Evolutionary conservation across 2,888 invertebrate genomes (phyloP), one percentile per base, ranked within the genome.

Genomic region (Drosophila borborema): DNA sequence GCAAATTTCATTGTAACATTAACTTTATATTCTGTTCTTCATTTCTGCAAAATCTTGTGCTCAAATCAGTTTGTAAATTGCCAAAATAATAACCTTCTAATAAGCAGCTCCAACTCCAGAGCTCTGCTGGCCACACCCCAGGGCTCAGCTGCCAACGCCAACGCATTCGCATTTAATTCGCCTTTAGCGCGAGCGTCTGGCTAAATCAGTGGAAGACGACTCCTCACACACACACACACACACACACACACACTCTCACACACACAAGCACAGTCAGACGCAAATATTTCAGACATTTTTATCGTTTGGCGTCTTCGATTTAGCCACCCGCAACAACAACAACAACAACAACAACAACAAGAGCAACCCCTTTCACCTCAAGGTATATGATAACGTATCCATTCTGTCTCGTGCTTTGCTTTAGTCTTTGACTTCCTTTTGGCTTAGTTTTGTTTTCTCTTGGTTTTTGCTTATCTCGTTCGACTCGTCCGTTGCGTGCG

Each of bases 251-350:
- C 43, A 43, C 43, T 9, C 18, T 6, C 28, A 28, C 6, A 6
- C 6, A 28, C 28, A 28, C 28, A 28, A 20, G 23, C n/a, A 31
- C n/a, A 49, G 10, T 3, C 66, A 84, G 36, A 67, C 62, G 72
- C 59, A 59, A 83, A 82, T 92, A 91, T 90, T 89, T 91, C 88
- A 92, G 92, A 92, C 92, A 92, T 92, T 92, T 92, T 92, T 92
- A 92, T 92, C 89, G 91, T 87, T 91, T 72, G 83, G 74, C 87
- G 89, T 91, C 90, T 91, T 92, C 88, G 92, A 91, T 91, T 91
- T 90, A 80, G 82, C 80, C 77, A 74, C 67, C 74, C 54, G 28
- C 5, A 23, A 23, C 54, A 54, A n/a, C 23, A 38, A 4, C 45
- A 45, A 45, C 5, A 23, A 23, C 54, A 54, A n/a, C 23, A 38